phyloP scores from a whole-genome alignment of 2,888 invertebrate genomes.

The Mesorhabditis sp. region DNA sequence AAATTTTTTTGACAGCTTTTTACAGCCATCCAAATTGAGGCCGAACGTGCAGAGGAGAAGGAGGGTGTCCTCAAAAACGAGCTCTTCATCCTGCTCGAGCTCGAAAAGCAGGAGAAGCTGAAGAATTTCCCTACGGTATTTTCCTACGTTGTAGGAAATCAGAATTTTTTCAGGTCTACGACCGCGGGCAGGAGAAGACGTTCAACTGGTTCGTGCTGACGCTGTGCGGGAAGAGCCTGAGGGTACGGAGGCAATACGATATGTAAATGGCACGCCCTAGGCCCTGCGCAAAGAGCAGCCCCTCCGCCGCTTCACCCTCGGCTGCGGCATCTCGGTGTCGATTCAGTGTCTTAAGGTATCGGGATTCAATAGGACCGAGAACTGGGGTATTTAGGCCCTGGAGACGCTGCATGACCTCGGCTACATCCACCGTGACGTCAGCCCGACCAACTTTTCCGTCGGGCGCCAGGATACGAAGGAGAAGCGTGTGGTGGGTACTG shows the following conservation, averaged over 20 bases:
- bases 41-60: conserved; percentile 5
- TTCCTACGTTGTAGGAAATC: neutral
- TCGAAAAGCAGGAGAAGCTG: conserved; percentile 11
- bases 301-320: conserved; percentile 13
- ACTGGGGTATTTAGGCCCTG: conserved; percentile 12
- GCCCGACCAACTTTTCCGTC: conserved; percentile 16
- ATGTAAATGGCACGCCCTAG: conserved; percentile 1
- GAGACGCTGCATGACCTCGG: conserved; percentile 18
- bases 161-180: conserved; percentile 8
- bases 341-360: conserved; percentile 16
- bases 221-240: neutral
- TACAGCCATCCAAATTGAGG: too few relatives aligned
- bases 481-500: conserved; percentile 12
- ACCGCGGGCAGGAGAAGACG: neutral
- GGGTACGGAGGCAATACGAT: neutral
- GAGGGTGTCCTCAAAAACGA: conserved; percentile 13
- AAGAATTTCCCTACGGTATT: conserved; percentile 12
- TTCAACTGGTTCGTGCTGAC: neutral
- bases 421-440: conserved; percentile 18
- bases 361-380: neutral
- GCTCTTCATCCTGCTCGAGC: conserved; percentile 13
- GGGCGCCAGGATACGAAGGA: conserved; percentile 17
- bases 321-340: conserved; percentile 15
- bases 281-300: conserved; percentile 13
- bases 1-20: too few relatives aligned